A percentile compares a stretch with the other conserved stretches of the same genome.
phyloP scores from a whole-genome alignment of 92 coral and sea anemone species.

The Epizoanthus rinbou region DNA sequence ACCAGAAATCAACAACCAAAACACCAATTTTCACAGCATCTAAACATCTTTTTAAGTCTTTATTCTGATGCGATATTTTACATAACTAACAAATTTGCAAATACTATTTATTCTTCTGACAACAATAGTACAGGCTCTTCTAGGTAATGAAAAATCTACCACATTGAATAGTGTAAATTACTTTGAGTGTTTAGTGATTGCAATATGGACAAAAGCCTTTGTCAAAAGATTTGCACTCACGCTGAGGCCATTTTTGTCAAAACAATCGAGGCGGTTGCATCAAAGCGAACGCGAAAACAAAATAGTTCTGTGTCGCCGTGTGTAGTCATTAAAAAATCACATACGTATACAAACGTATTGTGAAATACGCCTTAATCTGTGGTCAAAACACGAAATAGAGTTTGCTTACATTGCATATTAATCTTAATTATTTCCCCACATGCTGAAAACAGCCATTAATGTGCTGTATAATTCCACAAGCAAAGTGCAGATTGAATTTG shows the following conservation, averaged over 20 bases:
- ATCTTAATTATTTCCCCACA: constrained; percentile 24
- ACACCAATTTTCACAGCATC: constrained; percentile 41
- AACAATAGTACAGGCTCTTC: constrained; percentile 60
- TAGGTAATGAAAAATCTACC: constrained; percentile 82
- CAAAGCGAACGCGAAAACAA: constrained; percentile 59
- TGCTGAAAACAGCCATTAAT: constrained; percentile 39
- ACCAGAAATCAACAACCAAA: constrained; percentile 20
- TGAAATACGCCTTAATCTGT: constrained; percentile 25
- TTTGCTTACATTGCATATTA: constrained; percentile 31
- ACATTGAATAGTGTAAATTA: constrained; percentile 81
- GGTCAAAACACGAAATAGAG: constrained; percentile 32
- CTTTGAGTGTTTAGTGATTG: constrained; percentile 67
- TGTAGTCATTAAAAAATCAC: constrained; percentile 51
- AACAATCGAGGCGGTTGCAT: constrained; percentile 75
- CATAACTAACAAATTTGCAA: constrained; percentile 69
- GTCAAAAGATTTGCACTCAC: constrained; percentile 58
- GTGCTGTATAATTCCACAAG: constrained; percentile 30
- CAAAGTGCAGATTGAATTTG: constrained; percentile 24
- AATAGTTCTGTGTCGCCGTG: constrained; percentile 53
- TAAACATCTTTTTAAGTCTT: constrained; percentile 52
- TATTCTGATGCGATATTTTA: constrained; percentile 58
- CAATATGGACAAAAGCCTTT: constrained; percentile 67
- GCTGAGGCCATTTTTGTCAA: constrained; percentile 58
- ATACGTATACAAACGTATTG: constrained; percentile 36
- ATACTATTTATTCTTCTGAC: constrained; percentile 63